These are phyloP conservation scores for Saimiri boliviensis DNA, from an alignment of 2,113 vertebrate genomes.

Conservation along the genomic window DNA sequence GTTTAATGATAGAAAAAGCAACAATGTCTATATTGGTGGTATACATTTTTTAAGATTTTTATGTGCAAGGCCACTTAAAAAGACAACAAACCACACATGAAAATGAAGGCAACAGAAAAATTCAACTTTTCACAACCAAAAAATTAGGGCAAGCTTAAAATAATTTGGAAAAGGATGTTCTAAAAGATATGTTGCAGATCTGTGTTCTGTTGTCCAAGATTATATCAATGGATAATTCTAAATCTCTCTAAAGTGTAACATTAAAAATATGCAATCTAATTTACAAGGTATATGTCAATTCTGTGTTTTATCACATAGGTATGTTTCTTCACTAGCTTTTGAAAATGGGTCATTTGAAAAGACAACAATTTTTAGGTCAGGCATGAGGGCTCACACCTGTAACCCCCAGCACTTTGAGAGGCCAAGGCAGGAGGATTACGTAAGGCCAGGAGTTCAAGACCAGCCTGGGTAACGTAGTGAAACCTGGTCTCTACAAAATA, in stretches of 20 bases:
- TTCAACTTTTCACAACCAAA: constrained; percentile 58
- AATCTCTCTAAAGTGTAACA: constrained; percentile 50
- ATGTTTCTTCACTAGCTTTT: constrained; percentile 46
- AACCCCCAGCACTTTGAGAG: not conserved
- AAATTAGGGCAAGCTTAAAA: constrained; percentile 60
- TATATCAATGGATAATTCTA: constrained; percentile 42
- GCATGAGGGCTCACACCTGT: not conserved
- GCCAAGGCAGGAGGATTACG: not conserved
- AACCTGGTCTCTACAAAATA: not conserved
- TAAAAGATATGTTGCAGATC: constrained; percentile 67
- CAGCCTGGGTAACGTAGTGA: not conserved
- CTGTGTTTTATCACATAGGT: constrained; percentile 63
- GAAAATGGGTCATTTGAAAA: constrained; percentile 65
- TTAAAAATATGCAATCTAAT: not conserved
- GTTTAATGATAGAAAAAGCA: not conserved
- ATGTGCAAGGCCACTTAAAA: constrained; percentile 75
- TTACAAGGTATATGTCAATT: constrained; percentile 64
- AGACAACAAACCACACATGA: constrained; percentile 44
- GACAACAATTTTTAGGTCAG: not conserved
- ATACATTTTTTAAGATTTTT: constrained; percentile 59
- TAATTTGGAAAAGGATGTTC: constrained; percentile 60
- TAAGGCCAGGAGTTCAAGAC: not conserved
- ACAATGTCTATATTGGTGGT: constrained; percentile 49
- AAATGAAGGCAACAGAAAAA: constrained; percentile 48
- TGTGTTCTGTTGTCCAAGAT: constrained; percentile 57